Conservation (phyloP, 2,797 vertebrate species). For the Ambastaia sidthimunki region DNA sequence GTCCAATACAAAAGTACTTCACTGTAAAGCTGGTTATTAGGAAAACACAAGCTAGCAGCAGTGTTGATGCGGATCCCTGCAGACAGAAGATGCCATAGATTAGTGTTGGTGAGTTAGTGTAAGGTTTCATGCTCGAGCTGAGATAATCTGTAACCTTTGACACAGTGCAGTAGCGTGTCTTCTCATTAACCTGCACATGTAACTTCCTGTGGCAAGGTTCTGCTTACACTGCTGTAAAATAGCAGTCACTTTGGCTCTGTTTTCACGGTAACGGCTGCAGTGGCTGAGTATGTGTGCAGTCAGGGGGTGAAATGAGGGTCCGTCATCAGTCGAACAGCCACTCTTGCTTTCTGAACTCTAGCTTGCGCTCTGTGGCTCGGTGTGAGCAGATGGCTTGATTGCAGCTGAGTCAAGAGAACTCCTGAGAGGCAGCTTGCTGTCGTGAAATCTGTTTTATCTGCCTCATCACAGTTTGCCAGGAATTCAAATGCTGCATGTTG, state of each 20-base stretch:
- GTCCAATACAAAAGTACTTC: no score
- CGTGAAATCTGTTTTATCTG: constrained; percentile 61
- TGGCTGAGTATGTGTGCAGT: constrained; percentile 40
- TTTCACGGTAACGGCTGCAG: constrained; percentile 64
- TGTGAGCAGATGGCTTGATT: constrained; percentile 42
- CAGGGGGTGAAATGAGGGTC: constrained; percentile 39
- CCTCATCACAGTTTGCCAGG: constrained; percentile 61
- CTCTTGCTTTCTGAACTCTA: not conserved
- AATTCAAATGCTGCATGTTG: constrained; percentile 59
- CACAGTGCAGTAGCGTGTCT: constrained; percentile 1
- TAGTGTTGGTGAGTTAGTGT: no score
- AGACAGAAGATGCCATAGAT: not conserved
- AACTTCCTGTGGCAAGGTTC: constrained; percentile 27
- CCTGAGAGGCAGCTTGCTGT: constrained; percentile 53
- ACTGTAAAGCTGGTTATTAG: no score
- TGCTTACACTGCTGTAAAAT: constrained; percentile 36
- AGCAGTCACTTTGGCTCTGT: constrained; percentile 54
- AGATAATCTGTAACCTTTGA: constrained; percentile 13
- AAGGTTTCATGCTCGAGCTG: not conserved
- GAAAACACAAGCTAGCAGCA: no score
- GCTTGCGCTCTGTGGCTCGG: not conserved
- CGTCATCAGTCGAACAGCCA: constrained; percentile 8
- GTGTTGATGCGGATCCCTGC: no score
- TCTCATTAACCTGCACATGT: constrained; percentile 37
- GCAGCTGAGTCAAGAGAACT: constrained; percentile 35